Base-by-base conservation (phyloP, 2,888 invertebrate species). In the Coremacera marginata region DNA sequence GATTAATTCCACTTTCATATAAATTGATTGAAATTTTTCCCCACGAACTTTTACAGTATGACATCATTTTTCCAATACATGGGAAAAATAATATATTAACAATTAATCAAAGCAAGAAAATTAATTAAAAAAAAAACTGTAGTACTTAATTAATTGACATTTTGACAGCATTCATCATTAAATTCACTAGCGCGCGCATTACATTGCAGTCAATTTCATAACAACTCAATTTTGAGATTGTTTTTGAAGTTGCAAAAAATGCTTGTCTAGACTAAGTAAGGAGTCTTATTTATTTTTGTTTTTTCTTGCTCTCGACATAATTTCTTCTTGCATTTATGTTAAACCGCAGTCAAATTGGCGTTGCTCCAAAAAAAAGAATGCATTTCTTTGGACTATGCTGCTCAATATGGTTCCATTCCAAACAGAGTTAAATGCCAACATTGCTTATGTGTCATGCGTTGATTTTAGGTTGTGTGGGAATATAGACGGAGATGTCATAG, bases 261-360 rank as follows among this genome's bases (percentile, higher is more conserved):
- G 9, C 22, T 34, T 37, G 74, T 74, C 74, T 74, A 74, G 74
- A 74, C 74, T 44, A 34, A 34, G 31, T 11, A 8, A 70, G 27
- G 16, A 51, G 51, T 11, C 22, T 68, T 14, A 49, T 72, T 4
- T 25, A 11, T 34, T 44, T 37, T 70, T 25, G 7, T 27, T 44
- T 71, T 71, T 57, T 52, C 16, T 16, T 57, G 31, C 57, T 5
- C 62, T 16, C 63, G 63, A 63, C 27, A 63, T 63, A 51, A 27
- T 52, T 8, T 70, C 19, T 49, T 68, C 22, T 51, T 16, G 11
- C 16, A 49, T 70, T 57, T 57, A 5, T 70, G 55, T 22, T 57
- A 55, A 52, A 70, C 70, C 76, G 71, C 78, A 80, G 78, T 70
- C 80, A 75, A 60, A 76, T 78, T 77, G 78, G 80, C 80, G 16